These are phyloP conservation scores for Orestias chungarensis DNA, from an alignment of 2,797 vertebrate species.

Conservation along the genomic window DNA sequence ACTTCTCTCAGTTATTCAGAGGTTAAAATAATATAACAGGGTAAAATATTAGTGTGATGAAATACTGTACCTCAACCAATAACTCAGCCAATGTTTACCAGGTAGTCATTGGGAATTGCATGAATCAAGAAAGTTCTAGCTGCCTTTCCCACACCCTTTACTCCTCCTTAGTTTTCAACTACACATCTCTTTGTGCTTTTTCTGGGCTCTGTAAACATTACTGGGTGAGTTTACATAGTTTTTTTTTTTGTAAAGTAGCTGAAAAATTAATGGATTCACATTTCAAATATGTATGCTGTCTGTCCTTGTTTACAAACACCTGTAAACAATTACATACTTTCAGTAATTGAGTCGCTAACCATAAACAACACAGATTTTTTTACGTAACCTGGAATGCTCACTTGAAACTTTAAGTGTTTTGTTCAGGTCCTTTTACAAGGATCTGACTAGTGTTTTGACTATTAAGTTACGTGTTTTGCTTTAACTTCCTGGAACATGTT, in stretches of 20 bases:
- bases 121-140: conserved; percentile 16
- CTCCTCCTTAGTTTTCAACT: not conserved
- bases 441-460: conserved; percentile 9
- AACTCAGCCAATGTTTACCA: not conserved
- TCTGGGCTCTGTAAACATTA: conserved; percentile 44
- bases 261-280: not conserved
- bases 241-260: conserved; percentile 20
- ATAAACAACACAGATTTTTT: conserved; percentile 4
- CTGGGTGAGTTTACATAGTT: conserved; percentile 47
- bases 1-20: not conserved
- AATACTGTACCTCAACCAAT: not conserved
- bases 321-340: conserved; percentile 31
- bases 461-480: not conserved
- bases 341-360: not conserved
- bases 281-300: not conserved
- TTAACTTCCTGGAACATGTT: conserved; percentile 34
- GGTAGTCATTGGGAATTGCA: not conserved
- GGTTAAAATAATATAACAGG: not conserved
- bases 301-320: conserved; percentile 11
- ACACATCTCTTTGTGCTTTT: not conserved
- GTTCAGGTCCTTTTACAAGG: not conserved
- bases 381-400: not conserved
- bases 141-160: conserved; percentile 26
- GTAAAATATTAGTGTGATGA: not conserved
- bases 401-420: not conserved